phyloP scores from a whole-genome alignment of 2,888 invertebrate species.

The Xiphydria camelus region DNA sequence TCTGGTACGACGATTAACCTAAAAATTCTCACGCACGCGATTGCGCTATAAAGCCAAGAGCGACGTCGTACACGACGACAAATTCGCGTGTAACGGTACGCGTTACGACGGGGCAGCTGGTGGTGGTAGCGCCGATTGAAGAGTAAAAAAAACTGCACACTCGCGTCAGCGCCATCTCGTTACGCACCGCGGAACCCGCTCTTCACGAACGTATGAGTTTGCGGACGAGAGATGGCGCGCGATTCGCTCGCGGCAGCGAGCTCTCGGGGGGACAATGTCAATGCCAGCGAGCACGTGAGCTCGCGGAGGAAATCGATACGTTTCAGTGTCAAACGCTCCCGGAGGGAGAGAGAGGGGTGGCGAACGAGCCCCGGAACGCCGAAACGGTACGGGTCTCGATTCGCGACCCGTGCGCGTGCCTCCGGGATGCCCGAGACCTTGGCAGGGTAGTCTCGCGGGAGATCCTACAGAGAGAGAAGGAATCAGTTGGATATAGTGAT shows the following conservation, averaged over 20 bases:
- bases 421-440: no score
- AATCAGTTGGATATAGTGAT: no score
- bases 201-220: conserved; percentile 31
- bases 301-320: conserved; percentile 51
- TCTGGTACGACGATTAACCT: no score
- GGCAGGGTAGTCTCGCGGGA: no score
- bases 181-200: conserved; percentile 32
- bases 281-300: conserved; percentile 57
- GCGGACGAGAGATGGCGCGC: conserved; percentile 43
- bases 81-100: no score
- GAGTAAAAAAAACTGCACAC: conserved; percentile 3
- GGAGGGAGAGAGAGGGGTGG: conserved; percentile 1
- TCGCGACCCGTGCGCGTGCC: no score
- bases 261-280: conserved; percentile 55
- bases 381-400: not conserved
- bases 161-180: conserved; percentile 40
- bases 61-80: no score
- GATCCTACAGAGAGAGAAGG: no score
- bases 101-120: no score
- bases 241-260: conserved; percentile 18
- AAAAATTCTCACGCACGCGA: no score
- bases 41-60: no score
- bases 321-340: conserved; percentile 41
- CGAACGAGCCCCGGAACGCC: not conserved
- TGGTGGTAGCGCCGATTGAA: no score